phyloP scores from a whole-genome alignment of 2,113 vertebrate species.

The Xiphophorus hellerii region DNA sequence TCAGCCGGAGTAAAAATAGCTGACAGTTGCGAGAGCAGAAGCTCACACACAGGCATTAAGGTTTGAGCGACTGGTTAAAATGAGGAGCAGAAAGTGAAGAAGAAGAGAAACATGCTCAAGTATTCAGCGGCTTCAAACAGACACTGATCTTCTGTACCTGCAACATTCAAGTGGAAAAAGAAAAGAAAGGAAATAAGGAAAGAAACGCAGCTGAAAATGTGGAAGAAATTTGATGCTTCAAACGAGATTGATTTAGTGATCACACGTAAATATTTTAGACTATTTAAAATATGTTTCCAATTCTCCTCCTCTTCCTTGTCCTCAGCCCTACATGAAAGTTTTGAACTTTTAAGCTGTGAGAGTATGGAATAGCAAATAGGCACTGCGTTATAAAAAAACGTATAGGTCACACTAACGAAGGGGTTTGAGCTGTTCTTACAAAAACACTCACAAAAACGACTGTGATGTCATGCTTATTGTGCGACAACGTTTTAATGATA shows the following conservation, averaged over 20 bases:
- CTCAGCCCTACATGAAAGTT: too few species aligned
- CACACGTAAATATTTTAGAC: too few species aligned
- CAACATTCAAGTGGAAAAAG: background rate
- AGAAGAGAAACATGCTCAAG: slow-evolving; percentile 25
- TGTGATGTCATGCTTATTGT: background rate
- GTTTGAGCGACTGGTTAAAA: background rate
- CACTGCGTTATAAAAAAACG: too few species aligned
- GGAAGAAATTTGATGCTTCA: background rate
- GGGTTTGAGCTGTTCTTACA: too few species aligned
- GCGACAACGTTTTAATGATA: background rate
- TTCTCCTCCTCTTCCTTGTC: background rate
- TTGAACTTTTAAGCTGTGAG: too few species aligned
- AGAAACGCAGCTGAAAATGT: background rate
- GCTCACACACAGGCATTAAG: background rate
- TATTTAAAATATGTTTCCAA: background rate
- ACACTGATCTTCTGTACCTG: background rate
- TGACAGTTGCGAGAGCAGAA: slow-evolving; percentile 12
- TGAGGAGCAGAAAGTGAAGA: slow-evolving; percentile 12
- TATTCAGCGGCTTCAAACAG: background rate
- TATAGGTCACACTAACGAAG: background rate
- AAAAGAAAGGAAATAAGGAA: slow-evolving; percentile 8
- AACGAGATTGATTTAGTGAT: background rate
- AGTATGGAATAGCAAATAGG: too few species aligned
- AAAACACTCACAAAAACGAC: background rate
- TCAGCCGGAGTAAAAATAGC: slow-evolving; percentile 12